phyloP scores from a whole-genome alignment of 2,888 invertebrate genomes.

The Meganola albula region DNA sequence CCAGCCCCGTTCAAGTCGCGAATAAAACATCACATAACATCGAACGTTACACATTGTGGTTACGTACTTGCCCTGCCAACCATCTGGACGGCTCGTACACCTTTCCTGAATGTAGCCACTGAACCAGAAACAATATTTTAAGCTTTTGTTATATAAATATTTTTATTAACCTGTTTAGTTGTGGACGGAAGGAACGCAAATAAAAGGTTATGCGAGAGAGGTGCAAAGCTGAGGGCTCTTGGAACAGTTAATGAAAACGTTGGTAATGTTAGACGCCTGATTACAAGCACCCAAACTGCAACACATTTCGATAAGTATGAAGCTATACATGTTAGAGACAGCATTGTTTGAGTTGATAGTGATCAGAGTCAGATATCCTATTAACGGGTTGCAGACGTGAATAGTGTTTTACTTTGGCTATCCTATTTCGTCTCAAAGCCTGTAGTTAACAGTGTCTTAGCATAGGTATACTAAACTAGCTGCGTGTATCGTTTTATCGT shows the following conservation, averaged over 20 bases:
- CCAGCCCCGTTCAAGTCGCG: conserved; percentile 34
- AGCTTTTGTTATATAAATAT: conserved; percentile 37
- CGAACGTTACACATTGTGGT: conserved; percentile 55
- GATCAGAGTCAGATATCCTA: conserved; percentile 25
- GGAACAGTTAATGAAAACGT: conserved; percentile 25
- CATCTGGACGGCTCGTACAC: conserved; percentile 99
- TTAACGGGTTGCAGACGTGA: conserved; percentile 34
- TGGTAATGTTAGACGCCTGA: conserved; percentile 31
- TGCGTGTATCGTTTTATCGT: conserved; percentile 67
- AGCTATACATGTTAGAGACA: background rate
- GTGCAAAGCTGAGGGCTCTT: conserved; percentile 54
- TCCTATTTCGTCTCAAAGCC: conserved; percentile 39
- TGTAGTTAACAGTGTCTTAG: conserved; percentile 59
- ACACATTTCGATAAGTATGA: background rate
- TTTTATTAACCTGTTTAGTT: conserved; percentile 42
- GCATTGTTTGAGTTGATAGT: conserved; percentile 22
- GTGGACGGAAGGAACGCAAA: conserved; percentile 46
- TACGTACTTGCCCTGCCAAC: conserved; percentile 99
- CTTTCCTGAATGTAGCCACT: conserved; percentile 99
- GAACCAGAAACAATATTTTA: conserved; percentile 75
- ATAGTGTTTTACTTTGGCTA: conserved; percentile 35
- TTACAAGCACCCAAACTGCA: conserved; percentile 35
- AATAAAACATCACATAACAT: conserved; percentile 68
- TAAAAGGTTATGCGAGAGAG: conserved; percentile 54
- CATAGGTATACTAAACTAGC: conserved; percentile 65